Percentiles rank a stretch among this genome's conserved stretches.
phyloP scores from a whole-genome alignment of 2,888 invertebrate genomes.

The Synergus umbraculus region DNA sequence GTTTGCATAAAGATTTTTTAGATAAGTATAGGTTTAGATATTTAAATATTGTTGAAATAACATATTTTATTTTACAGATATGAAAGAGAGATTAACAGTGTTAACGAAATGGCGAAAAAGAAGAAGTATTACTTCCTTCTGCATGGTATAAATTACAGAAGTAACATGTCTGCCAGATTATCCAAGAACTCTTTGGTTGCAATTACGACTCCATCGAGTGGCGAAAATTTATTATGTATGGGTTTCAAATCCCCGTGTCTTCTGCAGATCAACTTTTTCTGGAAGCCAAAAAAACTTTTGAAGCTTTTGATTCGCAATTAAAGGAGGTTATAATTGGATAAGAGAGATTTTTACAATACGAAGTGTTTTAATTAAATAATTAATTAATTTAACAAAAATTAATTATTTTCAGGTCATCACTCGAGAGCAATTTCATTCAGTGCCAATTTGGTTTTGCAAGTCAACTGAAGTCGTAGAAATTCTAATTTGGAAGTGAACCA shows the following conservation, averaged over 20 bases:
- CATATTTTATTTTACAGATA: too few species aligned
- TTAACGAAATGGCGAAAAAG: slow-evolving; percentile 74
- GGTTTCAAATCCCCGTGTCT: slow-evolving; percentile 80
- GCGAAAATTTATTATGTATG: slow-evolving; percentile 83
- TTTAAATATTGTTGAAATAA: too few species aligned
- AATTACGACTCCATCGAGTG: slow-evolving; percentile 80
- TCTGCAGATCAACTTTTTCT: slow-evolving; percentile 79
- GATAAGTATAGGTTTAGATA: neutral
- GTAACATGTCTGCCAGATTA: slow-evolving; percentile 77
- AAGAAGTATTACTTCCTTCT: slow-evolving; percentile 72
- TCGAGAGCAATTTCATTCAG: slow-evolving; percentile 69
- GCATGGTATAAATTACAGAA: slow-evolving; percentile 78
- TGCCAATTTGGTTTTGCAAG: slow-evolving; percentile 77
- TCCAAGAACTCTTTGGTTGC: slow-evolving; percentile 79
- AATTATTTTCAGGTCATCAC: too few species aligned
- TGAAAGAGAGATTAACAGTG: slow-evolving; percentile 33
- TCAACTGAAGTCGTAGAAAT: slow-evolving; percentile 48
- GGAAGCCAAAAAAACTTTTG: slow-evolving; percentile 77
- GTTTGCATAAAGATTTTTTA: neutral
- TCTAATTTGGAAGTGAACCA: neutral
- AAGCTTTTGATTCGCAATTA: too few species aligned
- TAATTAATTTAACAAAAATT: too few species aligned
- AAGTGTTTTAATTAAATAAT: too few species aligned
- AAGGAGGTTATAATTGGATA: too few species aligned
- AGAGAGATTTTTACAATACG: too few species aligned